A percentile compares a stretch with the other conserved stretches of the same genome.
These are phyloP conservation scores for Musca vetustissima DNA, from an alignment of 1,140 invertebrate genomes.

Conservation along the genomic window DNA sequence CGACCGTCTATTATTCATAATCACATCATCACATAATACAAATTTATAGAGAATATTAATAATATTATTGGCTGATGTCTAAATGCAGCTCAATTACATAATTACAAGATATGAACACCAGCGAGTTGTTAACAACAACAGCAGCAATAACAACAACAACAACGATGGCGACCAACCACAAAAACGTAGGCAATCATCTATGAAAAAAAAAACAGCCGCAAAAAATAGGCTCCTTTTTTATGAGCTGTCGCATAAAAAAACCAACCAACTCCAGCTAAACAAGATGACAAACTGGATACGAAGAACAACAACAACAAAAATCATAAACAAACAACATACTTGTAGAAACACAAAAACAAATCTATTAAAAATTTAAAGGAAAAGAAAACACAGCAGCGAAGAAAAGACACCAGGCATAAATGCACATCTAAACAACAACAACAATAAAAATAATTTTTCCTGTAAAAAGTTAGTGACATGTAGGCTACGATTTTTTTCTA, in stretches of 20 bases:
- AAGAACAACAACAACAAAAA: background rate
- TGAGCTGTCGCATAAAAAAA: background rate
- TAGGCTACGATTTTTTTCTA: too few species aligned
- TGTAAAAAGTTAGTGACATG: too few species aligned
- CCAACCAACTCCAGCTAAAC: background rate
- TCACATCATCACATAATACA: background rate
- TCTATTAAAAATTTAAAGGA: too few species aligned
- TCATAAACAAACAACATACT: too few species aligned
- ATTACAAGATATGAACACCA: background rate
- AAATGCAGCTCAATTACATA: slow-evolving; percentile 8
- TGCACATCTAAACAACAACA: too few species aligned
- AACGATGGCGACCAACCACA: background rate
- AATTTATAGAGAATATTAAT: background rate
- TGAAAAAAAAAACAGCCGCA: background rate
- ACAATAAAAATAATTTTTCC: too few species aligned
- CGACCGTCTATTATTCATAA: too few species aligned
- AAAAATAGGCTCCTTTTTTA: background rate
- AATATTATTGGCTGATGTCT: slow-evolving; percentile 1
- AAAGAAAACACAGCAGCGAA: too few species aligned
- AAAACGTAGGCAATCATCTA: background rate
- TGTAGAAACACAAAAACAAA: too few species aligned
- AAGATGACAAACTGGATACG: slow-evolving; percentile 1
- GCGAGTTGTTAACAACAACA: background rate
- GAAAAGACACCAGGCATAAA: too few species aligned
- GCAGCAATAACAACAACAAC: background rate